Base-by-base conservation (phyloP, 1,140 invertebrate genomes). In the Sminthurides bifidus region DNA sequence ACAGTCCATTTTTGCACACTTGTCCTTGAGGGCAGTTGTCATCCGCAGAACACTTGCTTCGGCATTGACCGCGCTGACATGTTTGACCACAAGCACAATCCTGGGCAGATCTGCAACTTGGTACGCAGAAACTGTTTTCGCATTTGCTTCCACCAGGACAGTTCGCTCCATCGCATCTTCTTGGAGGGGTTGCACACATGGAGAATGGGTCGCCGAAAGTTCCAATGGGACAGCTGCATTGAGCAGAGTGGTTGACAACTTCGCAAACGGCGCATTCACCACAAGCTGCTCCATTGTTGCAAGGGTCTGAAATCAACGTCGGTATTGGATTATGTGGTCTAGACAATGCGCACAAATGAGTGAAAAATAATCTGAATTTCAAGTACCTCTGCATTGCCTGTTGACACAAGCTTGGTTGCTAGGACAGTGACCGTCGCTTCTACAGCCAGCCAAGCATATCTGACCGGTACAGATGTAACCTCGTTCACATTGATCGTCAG, bases 391-490 rank as follows among this genome's bases (percentile, higher is more conserved):
- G 66, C 87, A 91, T 69, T 85, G 79, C 64, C 85, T 84, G 61
- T 85, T 81, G 27, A 90, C 76, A 68, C 88, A 92, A 2, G 86
- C 81, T 68, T 87, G 76, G 50, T 82, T 72, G 54, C 69, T 72
- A 2, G 79, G 72, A 67, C 89, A 92, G 12, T 81, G 78, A n/a
- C 80, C 78, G 68, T 90, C 87, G 67, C 78, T 85, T 31, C 86
- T 76, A 67, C 87, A 92, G 17, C 87, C 87, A 61, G 82, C 77
- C 59, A 87, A 80, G 68, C 89, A 93, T 56, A 91, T 74, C 59
- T 88, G 77, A 63, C 85, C 87, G 67, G 85, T 81, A 67, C 89
- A 93, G 63, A 91, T 89, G 68, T 89, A 83, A 63, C 84, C 82
- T 0, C 77, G 68, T 30, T 77, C 77, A 67, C 90, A 93, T 50